Percentiles rank a stretch among this genome's conserved stretches.
phyloP scores from a whole-genome alignment of 2,888 invertebrate genomes.

The Kryphioiulus occultus region DNA sequence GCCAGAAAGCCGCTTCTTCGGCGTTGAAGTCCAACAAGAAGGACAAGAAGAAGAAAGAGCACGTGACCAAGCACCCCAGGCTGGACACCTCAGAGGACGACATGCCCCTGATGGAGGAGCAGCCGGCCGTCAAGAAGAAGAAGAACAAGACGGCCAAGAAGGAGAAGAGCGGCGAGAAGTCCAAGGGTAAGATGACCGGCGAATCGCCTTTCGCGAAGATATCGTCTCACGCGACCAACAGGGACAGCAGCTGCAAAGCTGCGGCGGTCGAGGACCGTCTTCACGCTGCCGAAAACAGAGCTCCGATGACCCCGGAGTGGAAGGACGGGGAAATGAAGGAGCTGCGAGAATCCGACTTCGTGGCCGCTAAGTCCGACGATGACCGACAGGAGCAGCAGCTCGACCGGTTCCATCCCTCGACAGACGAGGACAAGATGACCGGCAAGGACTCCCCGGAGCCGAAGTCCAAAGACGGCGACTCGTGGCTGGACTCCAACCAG shows the following conservation, averaged over 20 bases:
- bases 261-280: neutral
- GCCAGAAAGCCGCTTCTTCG: neutral
- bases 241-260: neutral
- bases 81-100: constrained; percentile 37
- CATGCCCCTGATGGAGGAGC: neutral
- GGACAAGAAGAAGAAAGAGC: constrained; percentile 45
- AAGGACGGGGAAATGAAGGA: neutral
- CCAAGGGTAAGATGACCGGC: neutral
- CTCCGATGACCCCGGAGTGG: constrained; percentile 38
- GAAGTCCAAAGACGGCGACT: constrained; percentile 20
- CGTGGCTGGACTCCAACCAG: constrained; percentile 37
- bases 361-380: neutral
- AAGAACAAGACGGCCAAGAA: constrained; percentile 39
- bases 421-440: neutral
- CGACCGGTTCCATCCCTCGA: neutral
- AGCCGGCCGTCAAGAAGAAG: constrained; percentile 33
- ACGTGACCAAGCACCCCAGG: neutral
- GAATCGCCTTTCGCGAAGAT: neutral
- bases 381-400: neutral
- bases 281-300: neutral
- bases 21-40: neutral
- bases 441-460: neutral
- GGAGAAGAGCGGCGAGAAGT: constrained; percentile 7
- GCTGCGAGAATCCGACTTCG: neutral
- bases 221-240: neutral